phyloP scores from a whole-genome alignment of 2,888 invertebrate genomes.

The Mythimna impura region DNA sequence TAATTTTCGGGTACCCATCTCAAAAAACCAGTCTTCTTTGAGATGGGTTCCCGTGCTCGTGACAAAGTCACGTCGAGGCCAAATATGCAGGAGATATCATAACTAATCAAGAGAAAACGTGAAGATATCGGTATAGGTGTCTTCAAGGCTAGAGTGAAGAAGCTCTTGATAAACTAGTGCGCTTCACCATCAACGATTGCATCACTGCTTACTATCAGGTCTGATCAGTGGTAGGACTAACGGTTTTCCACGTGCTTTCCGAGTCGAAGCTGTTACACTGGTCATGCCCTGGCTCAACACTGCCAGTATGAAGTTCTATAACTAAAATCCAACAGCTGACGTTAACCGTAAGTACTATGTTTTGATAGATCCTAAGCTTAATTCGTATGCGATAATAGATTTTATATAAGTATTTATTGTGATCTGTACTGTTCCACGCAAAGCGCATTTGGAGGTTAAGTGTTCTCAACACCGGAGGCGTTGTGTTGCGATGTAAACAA shows the following conservation, averaged over 20 bases:
- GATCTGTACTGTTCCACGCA: background rate
- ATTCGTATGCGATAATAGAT: background rate
- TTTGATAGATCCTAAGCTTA: background rate
- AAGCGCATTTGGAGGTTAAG: constrained; percentile 55
- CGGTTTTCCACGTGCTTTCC: background rate
- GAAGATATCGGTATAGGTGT: no score
- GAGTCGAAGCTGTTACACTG: background rate
- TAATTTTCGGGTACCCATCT: no score
- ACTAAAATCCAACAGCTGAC: background rate
- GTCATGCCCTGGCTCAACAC: background rate
- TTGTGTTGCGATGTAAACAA: constrained; percentile 76
- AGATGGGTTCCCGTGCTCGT: no score
- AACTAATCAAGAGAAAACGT: no score
- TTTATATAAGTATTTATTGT: constrained; percentile 12
- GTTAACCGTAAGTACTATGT: background rate
- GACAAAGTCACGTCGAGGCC: no score
- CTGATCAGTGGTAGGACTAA: background rate
- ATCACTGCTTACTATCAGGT: no score
- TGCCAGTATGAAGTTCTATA: background rate
- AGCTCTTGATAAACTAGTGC: no score
- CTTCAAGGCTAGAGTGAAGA: no score
- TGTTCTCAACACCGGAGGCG: constrained; percentile 40
- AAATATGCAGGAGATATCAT: no score
- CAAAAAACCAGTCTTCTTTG: no score
- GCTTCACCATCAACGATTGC: no score